Conservation (phyloP, 2,888 invertebrate species). For the Cremastinae sp. region DNA sequence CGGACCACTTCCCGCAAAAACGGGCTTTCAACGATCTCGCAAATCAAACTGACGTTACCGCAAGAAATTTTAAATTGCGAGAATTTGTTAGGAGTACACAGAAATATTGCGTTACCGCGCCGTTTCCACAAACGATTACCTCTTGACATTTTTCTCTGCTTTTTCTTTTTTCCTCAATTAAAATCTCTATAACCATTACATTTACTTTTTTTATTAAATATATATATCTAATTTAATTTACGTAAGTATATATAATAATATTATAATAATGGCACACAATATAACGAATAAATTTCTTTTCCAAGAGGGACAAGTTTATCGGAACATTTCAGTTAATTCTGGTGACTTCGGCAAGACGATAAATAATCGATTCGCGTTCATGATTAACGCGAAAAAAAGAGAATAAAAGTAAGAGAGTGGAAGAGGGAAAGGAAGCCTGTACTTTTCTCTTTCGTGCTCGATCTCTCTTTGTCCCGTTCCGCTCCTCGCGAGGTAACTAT, state of each 20-base stretch:
- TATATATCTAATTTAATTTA: too few species aligned
- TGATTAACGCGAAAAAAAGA: conserved; percentile 38
- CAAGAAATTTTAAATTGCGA: neutral
- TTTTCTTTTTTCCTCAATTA: too few species aligned
- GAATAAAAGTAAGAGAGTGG: conserved; percentile 1
- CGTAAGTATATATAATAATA: too few species aligned
- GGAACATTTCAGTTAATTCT: conserved; percentile 47
- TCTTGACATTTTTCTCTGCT: too few species aligned
- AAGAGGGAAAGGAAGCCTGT: conserved; percentile 6
- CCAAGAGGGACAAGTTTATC: conserved; percentile 48
- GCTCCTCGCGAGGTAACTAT: conserved; percentile 37
- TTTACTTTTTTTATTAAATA: too few species aligned
- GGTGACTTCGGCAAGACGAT: conserved; percentile 47
- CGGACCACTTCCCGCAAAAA: neutral
- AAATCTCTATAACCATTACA: too few species aligned
- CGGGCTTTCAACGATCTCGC: conserved; percentile 33
- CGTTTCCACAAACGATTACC: too few species aligned
- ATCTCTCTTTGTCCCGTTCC: neutral
- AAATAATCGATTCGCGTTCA: conserved; percentile 58
- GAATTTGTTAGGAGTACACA: neutral
- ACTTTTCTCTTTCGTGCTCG: neutral
- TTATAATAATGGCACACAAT: too few species aligned
- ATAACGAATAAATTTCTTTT: too few species aligned
- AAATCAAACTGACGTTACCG: conserved; percentile 1
- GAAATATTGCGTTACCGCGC: neutral